phyloP scores from a whole-genome alignment of 2,888 invertebrate genomes.

The Drosophila atripex region DNA sequence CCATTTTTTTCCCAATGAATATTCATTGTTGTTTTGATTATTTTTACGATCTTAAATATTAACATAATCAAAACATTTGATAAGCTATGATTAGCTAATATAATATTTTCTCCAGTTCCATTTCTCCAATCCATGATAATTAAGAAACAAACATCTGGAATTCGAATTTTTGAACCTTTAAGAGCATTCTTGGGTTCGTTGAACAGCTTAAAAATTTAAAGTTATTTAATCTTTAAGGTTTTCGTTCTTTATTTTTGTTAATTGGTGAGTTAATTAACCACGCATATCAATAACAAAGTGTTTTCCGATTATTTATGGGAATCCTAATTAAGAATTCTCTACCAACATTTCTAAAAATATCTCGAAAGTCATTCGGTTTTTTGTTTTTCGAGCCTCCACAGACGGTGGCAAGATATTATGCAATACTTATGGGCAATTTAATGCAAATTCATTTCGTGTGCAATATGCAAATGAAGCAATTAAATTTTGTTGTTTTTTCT shows the following conservation, averaged over 20 bases:
- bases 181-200: slow-evolving; percentile 32
- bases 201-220: slow-evolving; percentile 7
- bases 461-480: slow-evolving; percentile 51
- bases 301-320: slow-evolving; percentile 45
- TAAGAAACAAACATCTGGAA: slow-evolving; percentile 1
- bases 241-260: slow-evolving; percentile 11
- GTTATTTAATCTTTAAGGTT: slow-evolving; percentile 21
- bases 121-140: slow-evolving; percentile 4
- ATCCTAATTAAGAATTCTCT: slow-evolving; percentile 50
- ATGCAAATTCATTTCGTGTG: slow-evolving; percentile 43
- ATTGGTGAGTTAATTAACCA: slow-evolving; percentile 34
- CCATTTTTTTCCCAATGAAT: slow-evolving; percentile 9
- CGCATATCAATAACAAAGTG: slow-evolving; percentile 37
- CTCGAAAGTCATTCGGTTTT: slow-evolving; percentile 24
- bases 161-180: neutral
- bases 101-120: neutral
- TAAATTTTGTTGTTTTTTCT: slow-evolving; percentile 24
- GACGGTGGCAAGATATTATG: slow-evolving; percentile 18
- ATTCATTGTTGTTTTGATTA: slow-evolving; percentile 26
- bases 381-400: neutral
- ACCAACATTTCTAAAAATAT: slow-evolving; percentile 8
- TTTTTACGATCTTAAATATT: slow-evolving; percentile 24
- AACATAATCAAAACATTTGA: slow-evolving; percentile 14
- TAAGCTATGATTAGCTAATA: slow-evolving; percentile 8
- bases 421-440: slow-evolving; percentile 40